A percentile compares a stretch with the other conserved stretches of the same genome.
Conservation (phyloP, 2,888 invertebrate genomes). For the Sinelater perroti region DNA sequence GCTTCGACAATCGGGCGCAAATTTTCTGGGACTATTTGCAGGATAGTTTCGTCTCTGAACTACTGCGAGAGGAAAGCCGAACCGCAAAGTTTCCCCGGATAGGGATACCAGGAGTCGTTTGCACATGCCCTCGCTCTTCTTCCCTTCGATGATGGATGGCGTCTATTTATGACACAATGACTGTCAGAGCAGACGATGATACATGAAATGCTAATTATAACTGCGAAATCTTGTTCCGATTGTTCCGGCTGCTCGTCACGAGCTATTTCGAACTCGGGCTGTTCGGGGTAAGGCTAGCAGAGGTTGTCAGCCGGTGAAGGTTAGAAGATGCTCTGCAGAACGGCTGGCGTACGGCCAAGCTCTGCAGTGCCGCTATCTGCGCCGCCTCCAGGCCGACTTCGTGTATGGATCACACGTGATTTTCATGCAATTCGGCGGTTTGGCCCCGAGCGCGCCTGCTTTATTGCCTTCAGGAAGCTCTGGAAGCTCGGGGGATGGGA, state of each 20-base stretch:
- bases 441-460: slow-evolving; percentile 3
- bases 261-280: too few relatives aligned
- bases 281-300: background rate
- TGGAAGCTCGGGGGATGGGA: background rate
- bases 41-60: too few relatives aligned
- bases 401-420: slow-evolving; percentile 15
- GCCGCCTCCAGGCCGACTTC: slow-evolving; percentile 20
- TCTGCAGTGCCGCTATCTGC: slow-evolving; percentile 37
- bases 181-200: slow-evolving; percentile 17
- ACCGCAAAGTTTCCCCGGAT: background rate
- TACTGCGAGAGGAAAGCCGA: too few relatives aligned
- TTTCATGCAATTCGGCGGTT: slow-evolving; percentile 7
- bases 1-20: too few relatives aligned
- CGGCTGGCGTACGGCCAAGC: slow-evolving; percentile 38
- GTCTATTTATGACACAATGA: slow-evolving; percentile 8
- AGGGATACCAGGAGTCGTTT: too few relatives aligned
- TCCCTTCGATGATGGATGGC: slow-evolving; percentile 8
- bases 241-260: too few relatives aligned
- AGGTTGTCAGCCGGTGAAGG: too few relatives aligned
- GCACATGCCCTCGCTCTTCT: background rate
- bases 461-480: slow-evolving; percentile 8
- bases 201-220: slow-evolving; percentile 16
- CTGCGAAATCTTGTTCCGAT: slow-evolving; percentile 9
- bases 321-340: slow-evolving; percentile 38
- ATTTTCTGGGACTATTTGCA: too few relatives aligned